Percentiles rank a stretch among this genome's conserved stretches.
phyloP scores from a whole-genome alignment of 2,888 invertebrate genomes.

The Lasioglossum villosulum region DNA sequence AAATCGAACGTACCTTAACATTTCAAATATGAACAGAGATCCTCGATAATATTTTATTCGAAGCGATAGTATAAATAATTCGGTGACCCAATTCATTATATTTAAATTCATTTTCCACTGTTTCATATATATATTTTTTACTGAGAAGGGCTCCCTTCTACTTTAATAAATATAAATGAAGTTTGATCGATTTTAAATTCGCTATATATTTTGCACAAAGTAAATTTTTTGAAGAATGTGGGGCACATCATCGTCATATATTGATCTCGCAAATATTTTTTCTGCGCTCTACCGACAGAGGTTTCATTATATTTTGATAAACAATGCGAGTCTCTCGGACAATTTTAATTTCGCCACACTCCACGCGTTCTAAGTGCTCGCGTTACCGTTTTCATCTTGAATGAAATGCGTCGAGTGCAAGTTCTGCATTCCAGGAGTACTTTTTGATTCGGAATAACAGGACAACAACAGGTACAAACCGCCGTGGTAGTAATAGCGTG shows the following conservation, averaged over 20 bases:
- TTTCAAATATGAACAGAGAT: not conserved
- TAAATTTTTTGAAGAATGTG: not conserved
- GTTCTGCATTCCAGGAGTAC: conserved; percentile 27
- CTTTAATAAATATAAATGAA: not conserved
- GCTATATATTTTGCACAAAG: conserved; percentile 33
- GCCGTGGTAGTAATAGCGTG: conserved; percentile 25
- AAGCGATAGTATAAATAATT: not conserved
- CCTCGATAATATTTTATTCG: not conserved
- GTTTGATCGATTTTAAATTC: conserved; percentile 26
- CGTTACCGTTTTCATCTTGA: conserved; percentile 16
- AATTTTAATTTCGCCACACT: conserved; percentile 32
- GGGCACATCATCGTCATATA: not conserved
- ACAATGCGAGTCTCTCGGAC: not conserved
- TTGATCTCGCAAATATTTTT: not conserved
- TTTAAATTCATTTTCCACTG: not conserved
- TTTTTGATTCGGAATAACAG: conserved; percentile 59
- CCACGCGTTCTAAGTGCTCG: conserved; percentile 41
- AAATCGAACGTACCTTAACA: not conserved
- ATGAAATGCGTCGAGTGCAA: conserved; percentile 47
- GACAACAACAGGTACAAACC: conserved; percentile 16
- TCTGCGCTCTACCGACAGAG: not conserved
- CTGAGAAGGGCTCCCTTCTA: not conserved
- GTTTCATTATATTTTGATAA: not conserved
- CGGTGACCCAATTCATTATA: not conserved
- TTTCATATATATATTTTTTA: not conserved